phyloP scores from a whole-genome alignment of 2,113 vertebrate species.

The Tupaia chinensis region DNA sequence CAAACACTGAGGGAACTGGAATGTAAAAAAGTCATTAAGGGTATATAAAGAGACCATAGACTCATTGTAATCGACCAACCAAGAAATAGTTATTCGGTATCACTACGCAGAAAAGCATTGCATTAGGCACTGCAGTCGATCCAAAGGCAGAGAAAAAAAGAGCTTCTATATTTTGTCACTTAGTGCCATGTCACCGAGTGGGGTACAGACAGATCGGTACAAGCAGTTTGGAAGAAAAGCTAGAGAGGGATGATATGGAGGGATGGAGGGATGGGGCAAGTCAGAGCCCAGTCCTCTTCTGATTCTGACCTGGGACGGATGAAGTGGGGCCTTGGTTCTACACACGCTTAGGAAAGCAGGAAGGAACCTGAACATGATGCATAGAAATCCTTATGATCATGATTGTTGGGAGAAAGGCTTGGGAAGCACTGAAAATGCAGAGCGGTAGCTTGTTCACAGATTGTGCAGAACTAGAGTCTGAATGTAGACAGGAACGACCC shows the following conservation, averaged over 20 bases:
- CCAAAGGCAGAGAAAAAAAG: not conserved
- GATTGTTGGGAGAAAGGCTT: not conserved
- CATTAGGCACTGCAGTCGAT: not conserved
- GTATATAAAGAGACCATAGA: not conserved
- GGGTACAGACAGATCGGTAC: not conserved
- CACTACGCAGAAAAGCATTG: not conserved
- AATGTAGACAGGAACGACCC: not conserved
- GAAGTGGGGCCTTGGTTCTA: not conserved
- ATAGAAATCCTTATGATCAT: not conserved
- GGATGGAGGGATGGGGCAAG: not conserved
- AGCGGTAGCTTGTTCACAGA: not conserved
- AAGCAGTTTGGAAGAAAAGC: not conserved
- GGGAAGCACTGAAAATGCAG: not conserved
- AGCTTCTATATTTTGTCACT: not conserved
- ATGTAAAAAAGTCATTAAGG: constrained; percentile 14
- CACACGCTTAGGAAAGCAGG: not conserved
- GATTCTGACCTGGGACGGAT: not conserved
- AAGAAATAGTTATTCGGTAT: not conserved
- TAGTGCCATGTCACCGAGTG: not conserved
- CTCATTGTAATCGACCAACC: not conserved
- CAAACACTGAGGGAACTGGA: constrained; percentile 14
- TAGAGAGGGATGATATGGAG: not conserved
- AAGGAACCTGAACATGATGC: not conserved
- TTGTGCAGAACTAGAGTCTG: not conserved
- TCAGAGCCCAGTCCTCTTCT: not conserved